A percentile compares a stretch with the other conserved stretches of the same genome.
Conservation (phyloP, 2,113 vertebrate genomes). For the Triplophysa tibetana region DNA sequence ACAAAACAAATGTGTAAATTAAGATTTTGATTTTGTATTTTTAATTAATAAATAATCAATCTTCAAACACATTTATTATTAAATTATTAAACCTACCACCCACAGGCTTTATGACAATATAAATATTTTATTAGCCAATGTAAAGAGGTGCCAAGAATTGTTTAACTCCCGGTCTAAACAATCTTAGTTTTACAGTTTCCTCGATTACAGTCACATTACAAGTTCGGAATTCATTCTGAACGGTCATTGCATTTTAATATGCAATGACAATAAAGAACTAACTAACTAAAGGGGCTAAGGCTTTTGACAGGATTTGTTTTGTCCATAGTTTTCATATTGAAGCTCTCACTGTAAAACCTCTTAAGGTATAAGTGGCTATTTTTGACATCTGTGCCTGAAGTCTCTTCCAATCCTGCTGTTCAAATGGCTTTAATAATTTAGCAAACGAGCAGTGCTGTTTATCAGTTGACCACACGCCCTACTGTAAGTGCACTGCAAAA, state of each 20-base stretch:
- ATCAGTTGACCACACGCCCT: conserved; percentile 30
- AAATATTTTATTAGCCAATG: conserved; percentile 15
- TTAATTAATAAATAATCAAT: conserved; percentile 12
- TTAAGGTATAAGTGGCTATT: conserved; percentile 34
- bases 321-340: conserved; percentile 5
- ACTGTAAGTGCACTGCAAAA: conserved; percentile 29
- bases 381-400: conserved; percentile 39
- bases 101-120: conserved; percentile 18
- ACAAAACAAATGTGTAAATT: not conserved
- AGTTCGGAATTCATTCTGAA: not conserved
- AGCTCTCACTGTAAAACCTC: conserved; percentile 1
- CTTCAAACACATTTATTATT: not conserved
- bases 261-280: too few species aligned
- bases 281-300: not conserved
- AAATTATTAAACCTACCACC: not conserved
- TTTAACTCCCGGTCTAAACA: conserved; percentile 14
- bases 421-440: conserved; percentile 50
- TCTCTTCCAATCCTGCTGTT: conserved; percentile 45
- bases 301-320: not conserved
- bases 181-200: conserved; percentile 4
- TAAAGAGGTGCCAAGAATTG: conserved; percentile 12
- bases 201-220: conserved; percentile 11
- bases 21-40: not conserved
- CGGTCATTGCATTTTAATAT: too few species aligned
- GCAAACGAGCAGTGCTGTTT: conserved; percentile 41